A percentile compares a stretch with the other conserved stretches of the same genome.
Evolutionary conservation across 2,113 vertebrate genomes (phyloP).

Genomic region (Tor tambroides): DNA sequence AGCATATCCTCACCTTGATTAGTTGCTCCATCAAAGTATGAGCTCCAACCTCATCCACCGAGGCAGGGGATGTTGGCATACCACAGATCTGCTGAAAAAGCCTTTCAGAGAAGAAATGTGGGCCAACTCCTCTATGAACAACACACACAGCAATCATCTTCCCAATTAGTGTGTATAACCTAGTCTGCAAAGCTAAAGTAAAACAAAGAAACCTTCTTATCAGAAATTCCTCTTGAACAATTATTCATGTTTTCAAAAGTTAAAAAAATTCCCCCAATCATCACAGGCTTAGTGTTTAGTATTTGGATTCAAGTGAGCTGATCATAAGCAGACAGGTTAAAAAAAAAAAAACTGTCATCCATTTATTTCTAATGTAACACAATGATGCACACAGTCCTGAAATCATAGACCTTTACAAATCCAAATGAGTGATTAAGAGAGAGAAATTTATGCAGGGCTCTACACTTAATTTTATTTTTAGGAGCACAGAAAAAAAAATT

Average conservation of each 20-base stretch:
- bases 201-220: not conserved
- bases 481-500: too few species aligned
- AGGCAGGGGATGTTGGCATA: not conserved
- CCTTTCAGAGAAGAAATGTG: slow-evolving; percentile 12
- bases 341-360: too few species aligned
- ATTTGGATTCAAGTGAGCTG: too few species aligned
- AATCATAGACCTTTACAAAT: too few species aligned
- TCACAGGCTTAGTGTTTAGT: too few species aligned
- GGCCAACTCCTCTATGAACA: slow-evolving; percentile 32
- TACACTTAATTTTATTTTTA: too few species aligned
- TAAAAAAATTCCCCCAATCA: not conserved
- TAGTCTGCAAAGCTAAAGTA: slow-evolving; percentile 19
- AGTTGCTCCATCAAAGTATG: not conserved
- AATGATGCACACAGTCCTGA: too few species aligned
- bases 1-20: not conserved
- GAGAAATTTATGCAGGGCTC: too few species aligned
- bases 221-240: not conserved
- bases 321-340: too few species aligned
- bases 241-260: not conserved
- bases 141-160: slow-evolving; percentile 39
- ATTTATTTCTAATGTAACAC: too few species aligned
- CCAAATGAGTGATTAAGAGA: too few species aligned
- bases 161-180: not conserved
- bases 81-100: slow-evolving; percentile 18
- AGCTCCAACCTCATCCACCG: not conserved